Percentiles rank a stretch among this genome's conserved stretches.
Conservation (phyloP, 2,113 vertebrate species). For the Myocastor coypus region DNA sequence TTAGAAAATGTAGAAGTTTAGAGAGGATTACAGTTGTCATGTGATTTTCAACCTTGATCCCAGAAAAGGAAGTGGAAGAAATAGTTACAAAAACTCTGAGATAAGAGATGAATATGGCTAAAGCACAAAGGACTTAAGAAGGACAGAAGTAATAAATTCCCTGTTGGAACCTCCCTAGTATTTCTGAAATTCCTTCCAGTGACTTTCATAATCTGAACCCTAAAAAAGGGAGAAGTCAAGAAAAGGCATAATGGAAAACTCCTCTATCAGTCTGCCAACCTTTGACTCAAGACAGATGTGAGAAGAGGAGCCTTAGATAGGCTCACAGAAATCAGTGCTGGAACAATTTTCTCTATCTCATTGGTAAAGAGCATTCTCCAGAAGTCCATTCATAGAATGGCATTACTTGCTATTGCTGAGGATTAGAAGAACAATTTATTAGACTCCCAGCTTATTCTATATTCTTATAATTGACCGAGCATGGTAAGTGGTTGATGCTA, state of each 20-base stretch:
- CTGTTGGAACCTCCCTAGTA: neutral
- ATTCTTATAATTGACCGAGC: neutral
- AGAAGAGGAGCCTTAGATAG: neutral
- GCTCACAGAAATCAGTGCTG: neutral
- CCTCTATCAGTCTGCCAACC: neutral
- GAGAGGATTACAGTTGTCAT: neutral
- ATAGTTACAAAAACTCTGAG: neutral
- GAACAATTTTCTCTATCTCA: neutral
- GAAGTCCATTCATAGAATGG: neutral
- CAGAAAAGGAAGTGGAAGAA: neutral
- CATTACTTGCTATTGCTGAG: neutral
- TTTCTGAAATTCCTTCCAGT: neutral
- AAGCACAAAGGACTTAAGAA: neutral
- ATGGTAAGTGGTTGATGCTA: neutral
- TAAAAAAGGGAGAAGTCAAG: neutral
- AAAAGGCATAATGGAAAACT: neutral
- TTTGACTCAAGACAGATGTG: neutral
- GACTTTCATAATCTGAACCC: neutral
- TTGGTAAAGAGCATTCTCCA: neutral
- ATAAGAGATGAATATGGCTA: too few relatives aligned
- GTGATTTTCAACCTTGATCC: fast-evolving
- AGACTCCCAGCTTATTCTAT: neutral
- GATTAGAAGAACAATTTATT: neutral
- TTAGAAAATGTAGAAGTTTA: neutral
- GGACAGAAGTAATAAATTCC: neutral